A percentile compares a stretch with the other conserved stretches of the same genome.
Evolutionary conservation across 2,888 invertebrate species (phyloP).

Genomic region (Temnothorax ravouxi): DNA sequence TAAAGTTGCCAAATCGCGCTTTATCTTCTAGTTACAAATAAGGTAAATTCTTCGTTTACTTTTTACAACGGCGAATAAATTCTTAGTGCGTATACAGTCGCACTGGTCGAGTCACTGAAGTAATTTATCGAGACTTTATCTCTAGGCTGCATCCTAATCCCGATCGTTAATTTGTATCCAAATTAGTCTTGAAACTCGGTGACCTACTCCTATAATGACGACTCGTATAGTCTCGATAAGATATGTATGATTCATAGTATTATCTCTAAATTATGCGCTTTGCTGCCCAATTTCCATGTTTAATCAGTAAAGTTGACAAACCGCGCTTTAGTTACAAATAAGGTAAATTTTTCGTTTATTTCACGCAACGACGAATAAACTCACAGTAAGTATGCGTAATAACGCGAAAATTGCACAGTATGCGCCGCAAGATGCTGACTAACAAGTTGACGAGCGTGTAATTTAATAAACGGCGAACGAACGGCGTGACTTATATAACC

Average conservation of each 20-base stretch:
- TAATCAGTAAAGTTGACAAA: not conserved
- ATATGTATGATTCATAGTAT: not conserved
- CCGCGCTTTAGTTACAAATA: not conserved
- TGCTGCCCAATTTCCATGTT: not conserved
- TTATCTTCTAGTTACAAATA: not conserved
- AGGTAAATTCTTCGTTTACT: not conserved
- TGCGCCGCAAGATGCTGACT: not conserved
- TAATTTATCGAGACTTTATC: not conserved
- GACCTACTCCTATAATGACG: not conserved
- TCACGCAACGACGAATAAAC: not conserved
- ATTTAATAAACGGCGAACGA: conserved; percentile 10
- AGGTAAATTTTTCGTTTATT: not conserved
- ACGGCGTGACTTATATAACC: conserved; percentile 18
- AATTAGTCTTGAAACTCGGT: not conserved
- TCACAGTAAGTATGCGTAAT: no score
- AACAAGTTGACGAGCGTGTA: conserved; percentile 9
- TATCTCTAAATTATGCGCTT: not conserved
- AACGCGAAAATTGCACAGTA: conserved; percentile 1
- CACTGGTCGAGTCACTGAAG: not conserved
- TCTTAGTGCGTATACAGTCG: no score
- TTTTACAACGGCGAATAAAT: not conserved
- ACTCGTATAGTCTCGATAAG: not conserved
- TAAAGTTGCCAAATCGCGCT: not conserved
- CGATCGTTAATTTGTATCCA: not conserved
- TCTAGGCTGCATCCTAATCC: not conserved